Conservation (phyloP, 2,888 invertebrate species). For the Lissocephala sabroskyi region DNA sequence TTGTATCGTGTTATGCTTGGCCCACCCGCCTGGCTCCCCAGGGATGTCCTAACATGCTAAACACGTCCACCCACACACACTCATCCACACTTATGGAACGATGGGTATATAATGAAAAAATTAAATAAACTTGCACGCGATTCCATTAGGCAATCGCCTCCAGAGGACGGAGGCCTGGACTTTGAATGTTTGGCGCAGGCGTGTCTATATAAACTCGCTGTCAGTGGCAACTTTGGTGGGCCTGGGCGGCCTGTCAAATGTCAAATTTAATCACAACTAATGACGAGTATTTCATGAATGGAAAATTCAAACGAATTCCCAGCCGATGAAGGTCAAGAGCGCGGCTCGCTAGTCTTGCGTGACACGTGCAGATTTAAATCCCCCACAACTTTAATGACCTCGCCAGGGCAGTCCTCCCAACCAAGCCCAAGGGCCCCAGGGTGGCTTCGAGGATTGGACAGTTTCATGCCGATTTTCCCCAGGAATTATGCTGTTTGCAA, state of each 20-base stretch:
- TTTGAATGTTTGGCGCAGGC: too few species aligned
- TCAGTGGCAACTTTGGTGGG: too few species aligned
- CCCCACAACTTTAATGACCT: too few species aligned
- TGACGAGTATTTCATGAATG: slow-evolving; percentile 43
- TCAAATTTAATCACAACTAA: slow-evolving; percentile 46
- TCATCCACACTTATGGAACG: background rate
- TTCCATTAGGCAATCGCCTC: background rate
- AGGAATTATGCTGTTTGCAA: too few species aligned
- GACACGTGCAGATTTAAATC: too few species aligned
- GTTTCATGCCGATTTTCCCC: too few species aligned
- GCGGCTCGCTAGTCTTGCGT: slow-evolving; percentile 29
- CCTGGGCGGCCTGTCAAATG: slow-evolving; percentile 33
- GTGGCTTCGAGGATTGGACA: too few species aligned
- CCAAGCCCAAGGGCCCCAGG: too few species aligned
- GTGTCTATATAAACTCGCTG: too few species aligned
- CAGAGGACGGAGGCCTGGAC: background rate
- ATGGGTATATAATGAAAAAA: slow-evolving; percentile 50
- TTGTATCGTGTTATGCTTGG: slow-evolving; percentile 33
- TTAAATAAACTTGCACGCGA: slow-evolving; percentile 55
- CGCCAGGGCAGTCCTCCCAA: too few species aligned
- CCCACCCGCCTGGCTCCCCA: too few species aligned
- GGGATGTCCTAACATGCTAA: slow-evolving; percentile 35
- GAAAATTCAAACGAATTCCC: slow-evolving; percentile 27
- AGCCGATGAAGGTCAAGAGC: slow-evolving; percentile 1
- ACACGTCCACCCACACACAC: slow-evolving; percentile 24